Evolutionary conservation across 2,888 invertebrate species (phyloP), one percentile per base, ranked within the genome.

Genomic region (Apomyelois bistriatella): DNA sequence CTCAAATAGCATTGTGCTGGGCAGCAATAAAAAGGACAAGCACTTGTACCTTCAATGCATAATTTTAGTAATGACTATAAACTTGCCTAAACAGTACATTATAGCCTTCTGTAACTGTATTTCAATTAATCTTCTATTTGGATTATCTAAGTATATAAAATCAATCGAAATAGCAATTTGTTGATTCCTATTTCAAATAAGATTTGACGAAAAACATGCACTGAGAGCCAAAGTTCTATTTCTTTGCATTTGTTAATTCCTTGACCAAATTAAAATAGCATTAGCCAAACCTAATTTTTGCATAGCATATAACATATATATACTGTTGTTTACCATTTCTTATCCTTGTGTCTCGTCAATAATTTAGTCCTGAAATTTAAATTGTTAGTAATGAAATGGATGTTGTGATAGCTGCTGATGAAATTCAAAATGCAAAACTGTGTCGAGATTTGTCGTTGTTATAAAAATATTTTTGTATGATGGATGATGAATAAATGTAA

Each of bases 281-380:
- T 74, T 79, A 78, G 73, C 71, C 66, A 74, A 67, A 76, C 73
- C 74, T 77, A 73, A 70, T 65, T 74, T 67, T 73, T 76, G 79
- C 79, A 78, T 79, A 82, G 82, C 80, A 76, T 76, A 74, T 71
- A 70, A 72, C 60, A 65, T 69, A 61, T n/a, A n/a, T n/a, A 64
- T 63, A 65, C 64, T 69, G 66, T 74, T 70, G 67, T 79, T 95
- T 95, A 95, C 95, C 95, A 95, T 94, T 94, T 94, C 78, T 94
- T 94, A 92, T 95, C 95, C 92, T 93, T 94, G 92, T 94, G 95
- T 92, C 95, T 94, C 88, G 94, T 94, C 93, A 95, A 94, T 89
- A 94, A 93, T 92, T 95, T 95, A 92, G 95, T 95, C 94, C 95
- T 95, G 95, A 88, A 95, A 95, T 92, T 89, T 81, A 90, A 91